Evolutionary conservation across 1,140 invertebrate species (phyloP).

Genomic region (Drosophila nigrodunni): DNA sequence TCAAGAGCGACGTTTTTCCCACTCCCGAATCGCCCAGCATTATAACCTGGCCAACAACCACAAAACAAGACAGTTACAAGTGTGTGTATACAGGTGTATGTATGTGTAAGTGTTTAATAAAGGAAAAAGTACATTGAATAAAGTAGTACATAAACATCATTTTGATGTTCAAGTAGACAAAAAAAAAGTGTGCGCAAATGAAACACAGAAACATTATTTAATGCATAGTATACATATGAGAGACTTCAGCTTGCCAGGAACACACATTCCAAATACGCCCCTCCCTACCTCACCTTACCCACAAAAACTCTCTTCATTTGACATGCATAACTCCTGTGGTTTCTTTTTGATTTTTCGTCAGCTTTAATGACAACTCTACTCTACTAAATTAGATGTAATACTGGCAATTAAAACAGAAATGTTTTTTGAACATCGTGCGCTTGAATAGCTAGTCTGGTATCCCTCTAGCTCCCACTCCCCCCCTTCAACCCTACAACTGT

Average conservation of each 20-base stretch:
- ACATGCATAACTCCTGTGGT: constrained; percentile 30
- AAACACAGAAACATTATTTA: constrained; percentile 30
- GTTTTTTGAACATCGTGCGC: constrained; percentile 27
- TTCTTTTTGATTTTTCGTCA: constrained; percentile 15
- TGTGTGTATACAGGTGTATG: constrained; percentile 3
- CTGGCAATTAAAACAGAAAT: constrained; percentile 44
- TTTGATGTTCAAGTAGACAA: constrained; percentile 18
- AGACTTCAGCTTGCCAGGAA: not conserved
- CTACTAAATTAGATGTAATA: constrained; percentile 32
- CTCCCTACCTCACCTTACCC: not conserved
- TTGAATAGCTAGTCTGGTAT: not conserved
- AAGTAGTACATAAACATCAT: constrained; percentile 11
- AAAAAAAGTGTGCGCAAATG: constrained; percentile 47
- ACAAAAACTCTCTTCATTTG: not conserved
- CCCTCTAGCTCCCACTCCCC: no score
- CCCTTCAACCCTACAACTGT: not conserved
- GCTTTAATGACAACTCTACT: constrained; percentile 15
- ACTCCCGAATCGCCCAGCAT: constrained; percentile 95
- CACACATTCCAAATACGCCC: not conserved
- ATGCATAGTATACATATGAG: constrained; percentile 48
- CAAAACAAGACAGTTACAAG: constrained; percentile 25
- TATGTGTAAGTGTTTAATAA: constrained; percentile 30
- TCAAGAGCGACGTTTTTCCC: constrained; percentile 94
- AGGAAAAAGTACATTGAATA: constrained; percentile 22
- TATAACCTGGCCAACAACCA: constrained; percentile 89